phyloP scores from a whole-genome alignment of 2,888 invertebrate species.

The Malthinus seriepunctatus region DNA sequence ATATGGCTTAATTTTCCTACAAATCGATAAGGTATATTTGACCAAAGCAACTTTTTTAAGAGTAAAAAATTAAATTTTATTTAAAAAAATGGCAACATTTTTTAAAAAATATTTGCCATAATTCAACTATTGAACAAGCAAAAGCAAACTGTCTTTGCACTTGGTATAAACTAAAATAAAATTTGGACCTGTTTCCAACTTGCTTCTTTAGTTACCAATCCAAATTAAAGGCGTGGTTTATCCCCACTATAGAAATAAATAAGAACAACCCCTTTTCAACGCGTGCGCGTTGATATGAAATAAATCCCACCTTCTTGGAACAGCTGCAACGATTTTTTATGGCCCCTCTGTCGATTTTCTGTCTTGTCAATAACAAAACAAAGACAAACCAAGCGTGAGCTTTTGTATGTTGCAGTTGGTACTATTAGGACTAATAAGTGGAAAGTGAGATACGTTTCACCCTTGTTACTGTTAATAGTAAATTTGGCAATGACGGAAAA shows the following conservation, averaged over 20 bases:
- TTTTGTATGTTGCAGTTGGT: slow-evolving; percentile 39
- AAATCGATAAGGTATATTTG: too few species aligned
- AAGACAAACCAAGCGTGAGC: slow-evolving; percentile 36
- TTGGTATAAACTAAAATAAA: too few species aligned
- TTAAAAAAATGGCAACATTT: too few species aligned
- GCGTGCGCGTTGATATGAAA: slow-evolving; percentile 36
- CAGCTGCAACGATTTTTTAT: slow-evolving; percentile 52
- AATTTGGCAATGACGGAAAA: background rate
- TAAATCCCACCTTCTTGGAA: slow-evolving; percentile 36
- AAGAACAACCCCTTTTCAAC: slow-evolving; percentile 33
- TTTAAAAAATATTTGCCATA: too few species aligned
- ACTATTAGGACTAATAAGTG: slow-evolving; percentile 10
- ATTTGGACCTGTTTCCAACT: slow-evolving; percentile 5
- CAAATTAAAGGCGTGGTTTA: slow-evolving; percentile 12
- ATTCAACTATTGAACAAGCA: too few species aligned
- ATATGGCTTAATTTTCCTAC: too few species aligned
- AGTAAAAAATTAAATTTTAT: too few species aligned
- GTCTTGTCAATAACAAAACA: slow-evolving; percentile 42
- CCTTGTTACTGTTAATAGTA: background rate
- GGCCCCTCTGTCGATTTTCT: slow-evolving; percentile 33
- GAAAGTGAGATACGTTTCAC: background rate
- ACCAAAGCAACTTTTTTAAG: too few species aligned
- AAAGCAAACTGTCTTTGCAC: too few species aligned
- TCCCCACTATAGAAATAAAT: slow-evolving; percentile 18
- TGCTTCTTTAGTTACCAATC: slow-evolving; percentile 17